Evolutionary conservation across 2,888 invertebrate genomes (phyloP), one percentile per base, ranked within the genome.

Genomic region (Prostheceraeus crozeri): DNA sequence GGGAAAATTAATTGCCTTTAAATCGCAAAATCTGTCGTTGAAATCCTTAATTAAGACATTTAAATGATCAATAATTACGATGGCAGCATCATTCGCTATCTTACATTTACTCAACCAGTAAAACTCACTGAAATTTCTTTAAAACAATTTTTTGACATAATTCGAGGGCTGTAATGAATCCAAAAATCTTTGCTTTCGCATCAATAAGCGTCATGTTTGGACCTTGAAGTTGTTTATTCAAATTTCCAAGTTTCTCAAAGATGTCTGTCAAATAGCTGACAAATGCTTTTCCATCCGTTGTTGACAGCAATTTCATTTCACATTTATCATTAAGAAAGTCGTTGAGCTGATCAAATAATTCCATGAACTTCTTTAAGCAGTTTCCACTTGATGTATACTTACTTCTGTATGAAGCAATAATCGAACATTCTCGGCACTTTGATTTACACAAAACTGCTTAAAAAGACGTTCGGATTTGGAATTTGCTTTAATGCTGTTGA

Each of bases 341-440:
- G 3, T n/a, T 21, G 11, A 46, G 3, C 23, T n/a, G n/a, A 55
- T 65, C 58, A 56, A 64, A 63, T 52, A 62, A 46, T 52, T 56
- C 45, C 31, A 62, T 57, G 57, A 62, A 62, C n/a, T n/a, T n/a
- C n/a, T n/a, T n/a, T n/a, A n/a, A n/a, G 46, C 48, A 64, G 30
- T 62, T 64, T 40, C 64, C 62, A 61, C 62, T 64, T 21, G 61
- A 64, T 27, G 62, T 51, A 56, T 56, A 62, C n/a, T 53, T 35
- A 63, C 60, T 31, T 60, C 63, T 52, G 59, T 62, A 30, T 63
- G 65, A 51, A 60, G 57, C 52, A 64, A 57, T 30, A 63, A 58
- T 45, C 45, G 60, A 14, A 53, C 48, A 56, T 61, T 57, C 23
- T 65, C 59, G 58, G 35, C 59, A 60, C 57, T 59, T 51, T 60